phyloP scores from a whole-genome alignment of 2,888 invertebrate genomes.

The Eudemis profundana region DNA sequence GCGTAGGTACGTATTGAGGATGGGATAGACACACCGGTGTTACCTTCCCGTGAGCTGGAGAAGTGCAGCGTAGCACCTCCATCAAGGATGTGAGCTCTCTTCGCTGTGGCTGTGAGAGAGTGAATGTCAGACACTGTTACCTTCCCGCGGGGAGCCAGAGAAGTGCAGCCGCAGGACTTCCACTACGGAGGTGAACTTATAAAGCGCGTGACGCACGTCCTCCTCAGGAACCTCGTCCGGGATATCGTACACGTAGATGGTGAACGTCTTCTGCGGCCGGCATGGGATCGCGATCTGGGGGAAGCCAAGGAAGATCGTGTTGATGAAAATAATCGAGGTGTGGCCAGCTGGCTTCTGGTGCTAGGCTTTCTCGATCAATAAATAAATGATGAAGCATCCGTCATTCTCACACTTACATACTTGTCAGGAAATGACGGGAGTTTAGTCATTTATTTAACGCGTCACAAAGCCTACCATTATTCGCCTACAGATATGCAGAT shows the following conservation, averaged over 20 bases:
- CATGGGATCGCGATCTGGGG: constrained; percentile 92
- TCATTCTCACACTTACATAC: too few species aligned
- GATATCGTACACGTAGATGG: constrained; percentile 92
- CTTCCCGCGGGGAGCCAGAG: constrained; percentile 74
- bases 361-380: too few species aligned
- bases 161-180: constrained; percentile 90
- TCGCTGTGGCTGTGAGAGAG: too few species aligned
- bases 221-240: constrained; percentile 94
- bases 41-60: constrained; percentile 67
- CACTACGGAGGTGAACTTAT: constrained; percentile 91
- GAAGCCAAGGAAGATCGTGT: constrained; percentile 5
- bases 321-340: too few species aligned
- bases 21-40: constrained; percentile 57
- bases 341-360: too few species aligned
- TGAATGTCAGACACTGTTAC: too few species aligned
- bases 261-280: constrained; percentile 94
- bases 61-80: constrained; percentile 90
- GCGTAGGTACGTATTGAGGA: too few species aligned
- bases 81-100: constrained; percentile 92
- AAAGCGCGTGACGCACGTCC: constrained; percentile 92
- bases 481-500: too few species aligned
- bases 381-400: too few species aligned
- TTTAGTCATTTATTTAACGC: too few species aligned
- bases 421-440: too few species aligned
- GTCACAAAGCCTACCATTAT: too few species aligned